Percentiles rank a stretch among this genome's conserved stretches.
Evolutionary conservation across 2,888 invertebrate species (phyloP).

Genomic region (Hofmannophila pseudospretella): DNA sequence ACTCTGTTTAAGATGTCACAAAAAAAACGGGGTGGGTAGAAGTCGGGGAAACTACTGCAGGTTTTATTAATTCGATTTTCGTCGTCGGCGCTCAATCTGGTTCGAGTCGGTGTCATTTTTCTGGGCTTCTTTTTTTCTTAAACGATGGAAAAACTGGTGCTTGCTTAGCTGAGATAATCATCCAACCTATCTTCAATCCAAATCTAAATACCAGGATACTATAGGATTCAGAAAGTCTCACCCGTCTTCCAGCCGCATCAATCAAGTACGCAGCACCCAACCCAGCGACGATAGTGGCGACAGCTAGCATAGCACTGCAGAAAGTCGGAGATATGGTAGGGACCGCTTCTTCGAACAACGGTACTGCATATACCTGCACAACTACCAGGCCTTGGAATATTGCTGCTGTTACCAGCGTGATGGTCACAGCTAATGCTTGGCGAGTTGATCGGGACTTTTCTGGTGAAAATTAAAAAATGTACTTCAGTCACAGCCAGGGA

Average conservation of each 20-base stretch:
- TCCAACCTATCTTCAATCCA: too few species aligned
- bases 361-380: conserved; percentile 54
- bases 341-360: conserved; percentile 44
- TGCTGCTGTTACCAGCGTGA: conserved; percentile 33
- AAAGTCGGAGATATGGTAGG: conserved; percentile 44
- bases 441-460: conserved; percentile 47
- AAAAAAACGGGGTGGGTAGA: too few species aligned
- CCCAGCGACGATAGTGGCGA: conserved; percentile 31
- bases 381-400: conserved; percentile 54
- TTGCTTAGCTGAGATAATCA: too few species aligned
- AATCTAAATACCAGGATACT: conserved; percentile 4
- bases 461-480: conserved; percentile 29
- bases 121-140: too few species aligned
- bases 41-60: too few species aligned
- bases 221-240: conserved; percentile 20
- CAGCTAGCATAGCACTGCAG: conserved; percentile 41
- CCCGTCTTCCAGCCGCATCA: conserved; percentile 48
- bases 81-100: too few species aligned
- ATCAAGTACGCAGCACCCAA: conserved; percentile 44
- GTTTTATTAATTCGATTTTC: too few species aligned
- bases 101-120: too few species aligned
- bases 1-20: too few species aligned
- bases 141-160: too few species aligned
- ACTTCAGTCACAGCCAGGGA: too few species aligned
- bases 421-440: conserved; percentile 30